phyloP scores from a whole-genome alignment of 1,140 invertebrate genomes.

The Radopholus similis region DNA sequence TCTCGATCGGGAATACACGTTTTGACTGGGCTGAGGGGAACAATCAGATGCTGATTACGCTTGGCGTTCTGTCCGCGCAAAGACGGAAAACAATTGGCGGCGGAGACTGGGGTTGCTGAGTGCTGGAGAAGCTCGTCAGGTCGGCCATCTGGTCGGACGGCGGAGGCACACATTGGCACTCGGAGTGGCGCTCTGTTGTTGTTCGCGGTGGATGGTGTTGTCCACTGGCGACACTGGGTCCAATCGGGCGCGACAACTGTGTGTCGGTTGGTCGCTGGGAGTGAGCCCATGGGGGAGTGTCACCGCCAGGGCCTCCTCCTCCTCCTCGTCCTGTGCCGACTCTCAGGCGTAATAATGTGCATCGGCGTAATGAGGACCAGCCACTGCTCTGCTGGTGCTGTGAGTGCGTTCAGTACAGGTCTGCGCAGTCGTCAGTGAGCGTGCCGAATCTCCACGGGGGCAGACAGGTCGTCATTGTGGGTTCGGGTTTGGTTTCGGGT shows the following conservation, averaged over 20 bases:
- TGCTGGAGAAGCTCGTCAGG: too few relatives aligned
- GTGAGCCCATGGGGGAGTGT: not conserved
- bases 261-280: not conserved
- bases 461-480: not conserved
- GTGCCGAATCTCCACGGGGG: not conserved
- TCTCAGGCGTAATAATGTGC: too few relatives aligned
- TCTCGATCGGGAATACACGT: not conserved
- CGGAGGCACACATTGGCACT: not conserved
- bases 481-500: not conserved
- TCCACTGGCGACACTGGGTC: not conserved
- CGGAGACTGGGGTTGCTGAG: too few relatives aligned
- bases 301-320: too few relatives aligned
- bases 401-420: slow-evolving; percentile 7
- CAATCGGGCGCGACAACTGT: not conserved
- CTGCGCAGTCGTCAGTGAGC: not conserved
- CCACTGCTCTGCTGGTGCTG: not conserved
- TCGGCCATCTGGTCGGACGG: not conserved
- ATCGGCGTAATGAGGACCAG: not conserved
- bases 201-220: not conserved
- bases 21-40: not conserved
- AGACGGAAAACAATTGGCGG: too few relatives aligned
- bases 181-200: not conserved
- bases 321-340: too few relatives aligned
- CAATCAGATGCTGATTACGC: not conserved
- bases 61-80: not conserved